Evolutionary conservation across 2,113 vertebrate species (phyloP).

Genomic region (Rana temporaria): DNA sequence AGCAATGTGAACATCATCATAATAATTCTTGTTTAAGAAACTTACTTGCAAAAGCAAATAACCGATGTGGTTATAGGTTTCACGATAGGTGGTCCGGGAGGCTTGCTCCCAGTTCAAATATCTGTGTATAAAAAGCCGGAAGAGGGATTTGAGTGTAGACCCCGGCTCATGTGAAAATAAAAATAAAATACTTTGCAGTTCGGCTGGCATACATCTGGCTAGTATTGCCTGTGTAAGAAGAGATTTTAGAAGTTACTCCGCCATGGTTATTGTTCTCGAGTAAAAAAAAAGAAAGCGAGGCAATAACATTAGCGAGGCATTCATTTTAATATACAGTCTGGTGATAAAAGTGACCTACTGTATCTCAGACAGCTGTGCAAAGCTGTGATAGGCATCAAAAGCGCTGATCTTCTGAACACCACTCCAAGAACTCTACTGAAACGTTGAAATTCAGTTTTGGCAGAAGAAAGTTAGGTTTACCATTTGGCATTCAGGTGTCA

Average conservation of each 20-base stretch:
- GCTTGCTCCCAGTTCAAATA: slow-evolving; percentile 34
- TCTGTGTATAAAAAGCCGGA: slow-evolving; percentile 34
- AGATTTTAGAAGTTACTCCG: slow-evolving; percentile 34
- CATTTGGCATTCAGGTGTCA: no score
- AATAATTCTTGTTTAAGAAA: slow-evolving; percentile 52
- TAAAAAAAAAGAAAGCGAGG: background rate
- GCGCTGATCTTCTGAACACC: no score
- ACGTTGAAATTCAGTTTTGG: no score
- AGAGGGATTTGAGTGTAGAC: slow-evolving; percentile 48
- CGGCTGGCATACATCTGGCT: slow-evolving; percentile 46
- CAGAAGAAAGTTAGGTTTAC: no score
- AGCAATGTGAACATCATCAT: slow-evolving; percentile 46
- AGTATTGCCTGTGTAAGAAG: slow-evolving; percentile 33
- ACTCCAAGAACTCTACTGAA: no score
- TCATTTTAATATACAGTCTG: slow-evolving; percentile 16
- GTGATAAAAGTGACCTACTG: slow-evolving; percentile 15
- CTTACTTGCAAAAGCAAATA: slow-evolving; percentile 50
- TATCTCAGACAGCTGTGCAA: background rate
- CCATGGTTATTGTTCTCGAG: slow-evolving; percentile 22
- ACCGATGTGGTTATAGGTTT: slow-evolving; percentile 50
- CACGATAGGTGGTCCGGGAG: slow-evolving; percentile 49
- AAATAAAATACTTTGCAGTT: background rate
- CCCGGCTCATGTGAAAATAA: slow-evolving; percentile 31
- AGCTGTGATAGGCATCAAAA: no score
- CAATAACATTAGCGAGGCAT: slow-evolving; percentile 5